Percentiles rank a stretch among this genome's conserved stretches.
phyloP scores from a whole-genome alignment of 2,113 vertebrate genomes.

The pig (Sus scrofa) region T2T-Sscrofa CM000824.6:156874001-156874500 shows the following conservation, averaged over 20 bases:
- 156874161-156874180: neutral
- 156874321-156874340: conserved; percentile 96
- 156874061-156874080: neutral
- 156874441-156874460: neutral
- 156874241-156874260: conserved; percentile 99
- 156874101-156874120: neutral
- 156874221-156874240: conserved; percentile 98
- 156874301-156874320: conserved; percentile 93
- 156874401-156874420: conserved; percentile 93
- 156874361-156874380: conserved; percentile 93
- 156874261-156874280: conserved; percentile 95
- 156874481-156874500: conserved; percentile 34
- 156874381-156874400: conserved; percentile 94
- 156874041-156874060: conserved; percentile 29
- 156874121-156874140: neutral
- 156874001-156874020: conserved; percentile 18
- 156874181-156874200: conserved; percentile 23
- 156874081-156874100: neutral
- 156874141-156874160: neutral
- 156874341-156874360: conserved; percentile 94
- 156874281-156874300: conserved; percentile 96
- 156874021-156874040: conserved; percentile 18
- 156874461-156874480: neutral
- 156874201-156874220: conserved; percentile 99
- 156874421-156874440: conserved; percentile 2